Evolutionary conservation across 2,113 vertebrate genomes (phyloP).

Genomic region (Nycticryphes semicollaris): DNA sequence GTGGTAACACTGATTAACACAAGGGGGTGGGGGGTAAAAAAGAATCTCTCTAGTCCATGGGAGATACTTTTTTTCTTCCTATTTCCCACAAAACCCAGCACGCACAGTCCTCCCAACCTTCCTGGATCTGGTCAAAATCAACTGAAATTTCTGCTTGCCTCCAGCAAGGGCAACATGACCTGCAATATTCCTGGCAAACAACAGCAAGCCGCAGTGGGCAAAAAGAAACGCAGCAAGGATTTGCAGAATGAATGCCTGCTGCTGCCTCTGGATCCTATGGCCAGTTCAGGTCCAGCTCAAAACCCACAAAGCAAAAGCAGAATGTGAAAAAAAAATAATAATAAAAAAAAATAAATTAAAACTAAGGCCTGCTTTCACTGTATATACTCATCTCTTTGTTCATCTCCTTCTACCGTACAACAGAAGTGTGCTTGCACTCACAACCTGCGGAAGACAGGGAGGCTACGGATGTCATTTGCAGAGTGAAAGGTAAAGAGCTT

Average conservation of each 20-base stretch:
- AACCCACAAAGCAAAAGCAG: not conserved
- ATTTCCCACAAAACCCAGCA: not conserved
- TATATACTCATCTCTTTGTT: not conserved
- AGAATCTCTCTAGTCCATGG: not conserved
- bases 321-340: not conserved
- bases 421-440: not conserved
- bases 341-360: not conserved
- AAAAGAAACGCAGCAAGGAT: not conserved
- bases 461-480: accelerated
- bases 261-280: not conserved
- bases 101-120: not conserved
- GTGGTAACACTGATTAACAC: not conserved
- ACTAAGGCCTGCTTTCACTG: not conserved
- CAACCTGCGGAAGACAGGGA: not conserved
- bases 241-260: not conserved
- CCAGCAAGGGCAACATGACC: not conserved
- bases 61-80: not conserved
- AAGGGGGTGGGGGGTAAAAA: not conserved
- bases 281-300: not conserved
- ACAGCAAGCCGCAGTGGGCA: not conserved
- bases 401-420: not conserved
- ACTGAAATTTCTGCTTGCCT: not conserved
- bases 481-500: not conserved
- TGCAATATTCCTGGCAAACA: not conserved
- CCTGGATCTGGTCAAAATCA: not conserved